Conservation (phyloP, 2,888 invertebrate species). For the Andrena flavipes region DNA sequence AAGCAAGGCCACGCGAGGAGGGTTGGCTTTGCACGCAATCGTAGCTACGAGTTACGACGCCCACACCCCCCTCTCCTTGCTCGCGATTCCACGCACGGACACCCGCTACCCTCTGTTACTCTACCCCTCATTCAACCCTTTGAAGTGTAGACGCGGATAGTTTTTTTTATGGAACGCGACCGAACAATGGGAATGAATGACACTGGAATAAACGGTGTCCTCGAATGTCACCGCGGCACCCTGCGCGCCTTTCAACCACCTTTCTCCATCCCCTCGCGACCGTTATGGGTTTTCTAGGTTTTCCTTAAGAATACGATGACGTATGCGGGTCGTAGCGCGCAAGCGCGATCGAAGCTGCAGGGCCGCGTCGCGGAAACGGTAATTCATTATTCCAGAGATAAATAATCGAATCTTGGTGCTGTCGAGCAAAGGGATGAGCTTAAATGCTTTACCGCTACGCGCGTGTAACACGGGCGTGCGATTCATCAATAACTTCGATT, state of each 20-base stretch:
- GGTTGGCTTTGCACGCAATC: constrained; percentile 64
- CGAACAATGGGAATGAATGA: constrained; percentile 48
- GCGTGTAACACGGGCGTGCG: neutral
- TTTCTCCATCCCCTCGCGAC: neutral
- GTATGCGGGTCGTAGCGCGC: too few species aligned
- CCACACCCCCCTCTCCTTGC: constrained; percentile 11
- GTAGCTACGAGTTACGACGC: constrained; percentile 63
- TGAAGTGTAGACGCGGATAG: constrained; percentile 47
- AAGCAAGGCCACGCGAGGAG: constrained; percentile 52
- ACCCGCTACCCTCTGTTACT: constrained; percentile 49
- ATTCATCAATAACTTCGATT: constrained; percentile 6
- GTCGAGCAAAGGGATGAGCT: neutral
- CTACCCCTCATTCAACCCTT: constrained; percentile 62
- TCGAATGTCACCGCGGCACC: constrained; percentile 20
- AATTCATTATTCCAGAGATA: constrained; percentile 33
- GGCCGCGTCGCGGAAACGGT: neutral
- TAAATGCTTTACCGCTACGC: neutral
- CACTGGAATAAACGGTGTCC: constrained; percentile 48
- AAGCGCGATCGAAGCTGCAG: too few species aligned
- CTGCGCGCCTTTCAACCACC: constrained; percentile 21
- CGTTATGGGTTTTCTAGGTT: too few species aligned
- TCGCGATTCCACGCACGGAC: constrained; percentile 63
- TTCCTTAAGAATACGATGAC: too few species aligned
- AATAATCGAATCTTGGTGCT: constrained; percentile 4
- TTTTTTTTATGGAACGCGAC: constrained; percentile 55